Evolutionary conservation across 2,113 vertebrate genomes (phyloP).

Genomic region (Pomatorhinus ruficollis): DNA sequence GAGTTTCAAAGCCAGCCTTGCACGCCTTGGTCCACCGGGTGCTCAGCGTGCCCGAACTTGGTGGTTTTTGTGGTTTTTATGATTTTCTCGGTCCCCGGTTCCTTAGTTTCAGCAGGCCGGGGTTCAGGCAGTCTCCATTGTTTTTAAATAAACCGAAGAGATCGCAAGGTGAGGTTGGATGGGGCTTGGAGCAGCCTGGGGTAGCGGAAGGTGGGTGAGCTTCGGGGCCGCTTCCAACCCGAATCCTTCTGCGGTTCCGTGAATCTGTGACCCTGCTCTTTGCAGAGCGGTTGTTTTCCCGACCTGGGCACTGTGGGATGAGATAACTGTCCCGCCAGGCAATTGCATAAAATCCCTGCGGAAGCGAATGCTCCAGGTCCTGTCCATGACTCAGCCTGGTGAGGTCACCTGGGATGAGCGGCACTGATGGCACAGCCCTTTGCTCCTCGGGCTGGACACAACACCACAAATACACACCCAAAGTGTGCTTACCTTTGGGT

Average conservation of each 20-base stretch:
- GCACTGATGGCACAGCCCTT: rapidly evolving
- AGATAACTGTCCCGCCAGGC: background rate
- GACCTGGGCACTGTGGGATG: rapidly evolving
- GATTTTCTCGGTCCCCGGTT: rapidly evolving
- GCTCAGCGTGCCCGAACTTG: rapidly evolving
- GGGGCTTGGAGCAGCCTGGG: background rate
- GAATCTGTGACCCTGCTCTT: rapidly evolving
- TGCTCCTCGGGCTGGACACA: rapidly evolving
- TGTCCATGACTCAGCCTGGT: rapidly evolving
- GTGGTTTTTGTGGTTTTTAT: background rate
- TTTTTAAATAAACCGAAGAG: rapidly evolving
- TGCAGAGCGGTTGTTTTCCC: background rate
- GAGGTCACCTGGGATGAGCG: background rate
- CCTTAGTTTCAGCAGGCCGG: background rate
- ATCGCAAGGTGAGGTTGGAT: rapidly evolving
- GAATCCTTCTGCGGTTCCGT: rapidly evolving
- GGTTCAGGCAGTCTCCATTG: rapidly evolving
- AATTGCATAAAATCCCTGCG: background rate
- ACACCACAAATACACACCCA: rapidly evolving
- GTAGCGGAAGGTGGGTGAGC: rapidly evolving
- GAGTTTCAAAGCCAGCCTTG: background rate
- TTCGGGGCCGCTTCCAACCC: rapidly evolving
- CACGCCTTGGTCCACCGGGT: background rate
- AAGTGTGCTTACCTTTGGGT: rapidly evolving
- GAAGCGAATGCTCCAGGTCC: background rate